phyloP scores from a whole-genome alignment of 53 echinoderm and acorn worm genomes.

The Paracentrotus lividus region DNA sequence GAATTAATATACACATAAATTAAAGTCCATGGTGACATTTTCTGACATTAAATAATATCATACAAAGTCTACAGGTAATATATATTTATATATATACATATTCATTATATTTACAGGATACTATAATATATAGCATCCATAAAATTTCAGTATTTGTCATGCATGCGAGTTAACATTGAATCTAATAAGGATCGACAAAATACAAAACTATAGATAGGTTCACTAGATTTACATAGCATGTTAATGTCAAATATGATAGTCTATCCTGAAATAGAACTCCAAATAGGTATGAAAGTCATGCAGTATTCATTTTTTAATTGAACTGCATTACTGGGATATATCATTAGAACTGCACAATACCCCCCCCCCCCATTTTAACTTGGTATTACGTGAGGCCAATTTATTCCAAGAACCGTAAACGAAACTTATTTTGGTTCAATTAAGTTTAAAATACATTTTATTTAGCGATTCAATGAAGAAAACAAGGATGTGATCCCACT shows the following conservation, averaged over 20 bases:
- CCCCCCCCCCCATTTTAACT: too few species aligned
- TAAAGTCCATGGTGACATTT: constrained; percentile 22
- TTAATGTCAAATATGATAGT: neutral
- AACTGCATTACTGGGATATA: too few species aligned
- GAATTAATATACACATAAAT: constrained; percentile 63
- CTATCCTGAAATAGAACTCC: neutral
- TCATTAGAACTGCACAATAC: too few species aligned
- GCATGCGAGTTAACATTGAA: constrained; percentile 22
- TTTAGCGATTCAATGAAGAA: neutral
- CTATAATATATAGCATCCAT: constrained; percentile 52
- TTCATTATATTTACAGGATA: constrained; percentile 58
- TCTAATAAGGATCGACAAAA: constrained; percentile 17
- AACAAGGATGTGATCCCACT: neutral
- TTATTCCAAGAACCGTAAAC: too few species aligned
- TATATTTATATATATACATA: constrained; percentile 41
- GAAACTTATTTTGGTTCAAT: too few species aligned
- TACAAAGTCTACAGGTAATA: constrained; percentile 54
- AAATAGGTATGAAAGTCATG: neutral
- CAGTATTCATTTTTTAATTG: too few species aligned
- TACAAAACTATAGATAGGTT: neutral
- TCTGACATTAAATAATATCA: constrained; percentile 51
- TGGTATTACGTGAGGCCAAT: too few species aligned
- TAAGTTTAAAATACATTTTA: too few species aligned
- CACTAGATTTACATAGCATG: neutral
- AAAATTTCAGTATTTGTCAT: constrained; percentile 62